These are phyloP conservation scores for Oxyteleia sp. DNA, from an alignment of 2,888 invertebrate species.

Conservation along the genomic window DNA sequence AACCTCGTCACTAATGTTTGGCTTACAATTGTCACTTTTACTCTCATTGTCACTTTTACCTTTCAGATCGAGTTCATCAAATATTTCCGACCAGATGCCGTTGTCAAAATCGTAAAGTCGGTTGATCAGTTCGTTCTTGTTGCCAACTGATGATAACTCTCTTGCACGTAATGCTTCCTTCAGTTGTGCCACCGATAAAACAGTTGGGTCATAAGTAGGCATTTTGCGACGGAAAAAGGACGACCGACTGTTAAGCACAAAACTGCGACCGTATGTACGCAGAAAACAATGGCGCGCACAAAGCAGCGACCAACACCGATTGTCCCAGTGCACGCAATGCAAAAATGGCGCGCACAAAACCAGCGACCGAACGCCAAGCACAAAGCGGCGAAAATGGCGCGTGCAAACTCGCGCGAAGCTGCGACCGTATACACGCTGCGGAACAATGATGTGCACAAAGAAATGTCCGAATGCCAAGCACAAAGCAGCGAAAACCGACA, in stretches of 20 bases:
- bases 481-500: constrained; percentile 6
- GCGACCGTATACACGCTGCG: background rate
- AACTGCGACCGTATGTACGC: too few relatives aligned
- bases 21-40: too few relatives aligned
- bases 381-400: too few relatives aligned
- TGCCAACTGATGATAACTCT: constrained; percentile 20
- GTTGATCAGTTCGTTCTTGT: constrained; percentile 21
- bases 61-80: background rate
- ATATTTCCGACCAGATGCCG: constrained; percentile 5
- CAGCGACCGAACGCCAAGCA: too few relatives aligned
- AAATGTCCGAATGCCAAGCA: constrained; percentile 3
- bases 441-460: background rate
- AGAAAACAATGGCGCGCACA: too few relatives aligned
- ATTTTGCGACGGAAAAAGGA: too few relatives aligned
- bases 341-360: too few relatives aligned
- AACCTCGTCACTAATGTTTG: too few relatives aligned
- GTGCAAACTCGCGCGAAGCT: background rate
- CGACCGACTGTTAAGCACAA: too few relatives aligned
- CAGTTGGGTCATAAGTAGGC: background rate
- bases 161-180: constrained; percentile 17
- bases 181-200: constrained; percentile 1
- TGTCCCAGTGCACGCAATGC: too few relatives aligned
- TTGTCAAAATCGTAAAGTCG: constrained; percentile 2
- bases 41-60: too few relatives aligned
- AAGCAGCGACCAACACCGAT: too few relatives aligned